These are phyloP conservation scores for Leucozona laternaria DNA, from an alignment of 2,888 invertebrate genomes.

Conservation along the genomic window DNA sequence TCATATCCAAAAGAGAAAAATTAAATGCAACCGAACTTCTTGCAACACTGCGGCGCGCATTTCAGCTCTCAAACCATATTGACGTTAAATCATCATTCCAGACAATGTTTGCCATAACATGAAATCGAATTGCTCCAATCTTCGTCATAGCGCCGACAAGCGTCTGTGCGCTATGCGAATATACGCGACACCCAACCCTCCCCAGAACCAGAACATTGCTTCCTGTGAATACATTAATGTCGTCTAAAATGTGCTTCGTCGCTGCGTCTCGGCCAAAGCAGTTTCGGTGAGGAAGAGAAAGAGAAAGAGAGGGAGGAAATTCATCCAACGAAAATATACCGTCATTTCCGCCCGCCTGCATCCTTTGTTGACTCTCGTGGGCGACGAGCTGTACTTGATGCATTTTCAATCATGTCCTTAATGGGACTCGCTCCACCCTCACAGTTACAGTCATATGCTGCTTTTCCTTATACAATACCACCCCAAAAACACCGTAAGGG, in stretches of 20 bases:
- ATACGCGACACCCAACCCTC: background rate
- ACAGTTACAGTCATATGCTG: slow-evolving; percentile 4
- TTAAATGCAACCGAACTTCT: slow-evolving; percentile 32
- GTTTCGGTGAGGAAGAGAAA: background rate
- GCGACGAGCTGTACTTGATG: slow-evolving; percentile 57
- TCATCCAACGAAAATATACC: slow-evolving; percentile 50
- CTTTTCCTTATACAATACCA: background rate
- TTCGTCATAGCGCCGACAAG: slow-evolving; percentile 18
- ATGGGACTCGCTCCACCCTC: slow-evolving; percentile 34
- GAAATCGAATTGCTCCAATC: slow-evolving; percentile 55
- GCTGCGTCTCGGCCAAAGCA: background rate
- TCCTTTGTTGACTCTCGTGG: slow-evolving; percentile 49
- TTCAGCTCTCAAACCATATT: slow-evolving; percentile 31
- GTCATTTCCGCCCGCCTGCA: slow-evolving; percentile 51
- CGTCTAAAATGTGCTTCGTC: slow-evolving; percentile 20
- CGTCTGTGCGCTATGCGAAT: background rate
- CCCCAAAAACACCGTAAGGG: background rate
- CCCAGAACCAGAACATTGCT: slow-evolving; percentile 11
- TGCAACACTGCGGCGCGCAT: slow-evolving; percentile 26
- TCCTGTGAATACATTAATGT: slow-evolving; percentile 28
- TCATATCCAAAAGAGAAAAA: slow-evolving; percentile 9
- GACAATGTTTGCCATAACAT: slow-evolving; percentile 55
- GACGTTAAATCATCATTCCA: slow-evolving; percentile 56
- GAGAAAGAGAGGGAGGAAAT: slow-evolving; percentile 14
- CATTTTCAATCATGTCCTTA: slow-evolving; percentile 69